phyloP scores from a whole-genome alignment of 2,888 invertebrate species.

The Acutogordius australiensis region DNA sequence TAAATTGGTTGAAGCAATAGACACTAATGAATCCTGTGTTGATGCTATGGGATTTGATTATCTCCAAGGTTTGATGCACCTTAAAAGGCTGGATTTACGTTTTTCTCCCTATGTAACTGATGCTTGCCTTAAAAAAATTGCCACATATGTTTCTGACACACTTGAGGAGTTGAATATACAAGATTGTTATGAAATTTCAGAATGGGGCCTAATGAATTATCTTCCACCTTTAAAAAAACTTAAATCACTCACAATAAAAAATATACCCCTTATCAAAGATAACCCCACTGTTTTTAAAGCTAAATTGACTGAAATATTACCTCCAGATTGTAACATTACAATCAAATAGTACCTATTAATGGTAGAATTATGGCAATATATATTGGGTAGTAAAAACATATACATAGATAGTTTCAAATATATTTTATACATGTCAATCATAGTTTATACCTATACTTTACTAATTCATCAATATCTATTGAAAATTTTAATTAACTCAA shows the following conservation, averaged over 20 bases:
- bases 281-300: neutral
- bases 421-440: too few relatives aligned
- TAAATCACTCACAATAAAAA: neutral
- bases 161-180: neutral
- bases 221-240: neutral
- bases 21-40: slow-evolving; percentile 4
- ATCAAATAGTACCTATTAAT: too few relatives aligned
- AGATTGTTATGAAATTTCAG: neutral
- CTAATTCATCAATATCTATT: too few relatives aligned
- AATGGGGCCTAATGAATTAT: slow-evolving; percentile 4
- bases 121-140: neutral
- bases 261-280: neutral
- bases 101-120: neutral
- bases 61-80: neutral
- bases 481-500: too few relatives aligned
- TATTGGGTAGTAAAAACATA: too few relatives aligned
- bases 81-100: neutral
- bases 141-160: neutral
- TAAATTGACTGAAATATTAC: neutral
- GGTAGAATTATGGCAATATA: too few relatives aligned
- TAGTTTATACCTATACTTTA: too few relatives aligned
- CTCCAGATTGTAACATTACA: too few relatives aligned
- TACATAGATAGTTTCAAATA: too few relatives aligned
- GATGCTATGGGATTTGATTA: neutral
- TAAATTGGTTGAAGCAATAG: slow-evolving; percentile 2